phyloP scores from a whole-genome alignment of 2,797 vertebrate genomes.

The Girardinus metallicus region DNA sequence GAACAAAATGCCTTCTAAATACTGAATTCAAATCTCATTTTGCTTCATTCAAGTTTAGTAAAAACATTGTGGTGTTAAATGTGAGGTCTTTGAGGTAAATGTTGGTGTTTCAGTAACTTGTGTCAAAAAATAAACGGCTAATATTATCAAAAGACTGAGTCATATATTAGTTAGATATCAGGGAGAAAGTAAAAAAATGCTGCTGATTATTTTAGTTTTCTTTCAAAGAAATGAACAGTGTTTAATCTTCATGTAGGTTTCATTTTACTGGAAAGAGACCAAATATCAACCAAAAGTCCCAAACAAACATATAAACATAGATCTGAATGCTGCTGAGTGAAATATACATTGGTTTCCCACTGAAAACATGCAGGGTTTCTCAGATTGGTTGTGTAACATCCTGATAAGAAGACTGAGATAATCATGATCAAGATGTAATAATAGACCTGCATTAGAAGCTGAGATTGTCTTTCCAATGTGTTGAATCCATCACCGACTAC shows the following conservation, averaged over 20 bases:
- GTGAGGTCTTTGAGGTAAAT: background rate
- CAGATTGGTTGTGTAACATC: no score
- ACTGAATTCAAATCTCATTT: background rate
- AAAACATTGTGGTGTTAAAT: background rate
- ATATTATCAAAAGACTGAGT: background rate
- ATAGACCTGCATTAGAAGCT: no score
- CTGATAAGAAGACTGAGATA: no score
- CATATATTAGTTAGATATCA: background rate
- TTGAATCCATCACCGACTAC: no score
- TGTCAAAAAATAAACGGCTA: background rate
- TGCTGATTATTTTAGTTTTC: background rate
- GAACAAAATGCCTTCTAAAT: slow-evolving; percentile 5
- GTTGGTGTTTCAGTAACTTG: background rate
- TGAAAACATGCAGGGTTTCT: no score
- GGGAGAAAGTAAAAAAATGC: background rate
- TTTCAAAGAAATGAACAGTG: background rate
- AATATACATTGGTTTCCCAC: background rate
- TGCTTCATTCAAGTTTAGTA: background rate
- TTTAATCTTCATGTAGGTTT: background rate
- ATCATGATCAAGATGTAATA: no score
- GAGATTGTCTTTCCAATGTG: no score
- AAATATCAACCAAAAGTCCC: background rate
- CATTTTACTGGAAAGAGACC: background rate
- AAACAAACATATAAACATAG: background rate
- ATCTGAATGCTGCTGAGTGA: background rate